These are phyloP conservation scores for Thaumetopoea pityocampa DNA, from an alignment of 1,140 invertebrate genomes.

Conservation along the genomic window DNA sequence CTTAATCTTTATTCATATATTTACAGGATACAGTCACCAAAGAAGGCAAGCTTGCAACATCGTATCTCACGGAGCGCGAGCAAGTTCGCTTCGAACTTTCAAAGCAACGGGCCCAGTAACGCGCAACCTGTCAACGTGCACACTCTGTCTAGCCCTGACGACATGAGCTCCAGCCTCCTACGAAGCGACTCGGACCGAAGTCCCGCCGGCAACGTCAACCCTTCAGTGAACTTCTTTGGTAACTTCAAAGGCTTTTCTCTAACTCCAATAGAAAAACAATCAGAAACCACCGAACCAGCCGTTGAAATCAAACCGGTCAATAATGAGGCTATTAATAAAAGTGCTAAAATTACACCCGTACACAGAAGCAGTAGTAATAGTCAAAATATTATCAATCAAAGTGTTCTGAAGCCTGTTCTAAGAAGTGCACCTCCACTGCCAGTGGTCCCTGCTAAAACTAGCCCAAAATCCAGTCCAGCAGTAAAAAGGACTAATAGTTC, in stretches of 20 bases:
- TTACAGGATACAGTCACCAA: conserved; percentile 64
- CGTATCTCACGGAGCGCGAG: conserved; percentile 63
- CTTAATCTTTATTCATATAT: background rate
- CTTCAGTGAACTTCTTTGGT: conserved; percentile 82
- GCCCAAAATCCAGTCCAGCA: conserved; percentile 51
- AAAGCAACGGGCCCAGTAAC: conserved; percentile 41
- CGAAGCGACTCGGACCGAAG: conserved; percentile 72
- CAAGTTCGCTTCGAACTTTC: conserved; percentile 67
- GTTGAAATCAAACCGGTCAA: conserved; percentile 6
- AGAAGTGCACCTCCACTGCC: conserved; percentile 73
- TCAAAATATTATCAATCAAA: conserved; percentile 44
- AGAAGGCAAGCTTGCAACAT: conserved; percentile 62
- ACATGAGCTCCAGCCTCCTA: conserved; percentile 78
- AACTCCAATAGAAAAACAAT: conserved; percentile 78
- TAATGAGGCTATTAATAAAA: conserved; percentile 28
- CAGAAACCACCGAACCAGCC: conserved; percentile 29
- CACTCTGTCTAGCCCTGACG: conserved; percentile 76
- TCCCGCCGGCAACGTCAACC: conserved; percentile 71
- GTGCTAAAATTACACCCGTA: conserved; percentile 63
- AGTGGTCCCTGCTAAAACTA: conserved; percentile 46
- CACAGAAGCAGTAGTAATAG: conserved; percentile 60
- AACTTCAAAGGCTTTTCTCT: conserved; percentile 91
- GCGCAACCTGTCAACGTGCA: conserved; percentile 75
- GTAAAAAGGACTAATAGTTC: conserved; percentile 61
- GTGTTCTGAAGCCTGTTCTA: conserved; percentile 52